Conservation (phyloP, 2,888 invertebrate genomes). For the Conchocele bisecta region DNA sequence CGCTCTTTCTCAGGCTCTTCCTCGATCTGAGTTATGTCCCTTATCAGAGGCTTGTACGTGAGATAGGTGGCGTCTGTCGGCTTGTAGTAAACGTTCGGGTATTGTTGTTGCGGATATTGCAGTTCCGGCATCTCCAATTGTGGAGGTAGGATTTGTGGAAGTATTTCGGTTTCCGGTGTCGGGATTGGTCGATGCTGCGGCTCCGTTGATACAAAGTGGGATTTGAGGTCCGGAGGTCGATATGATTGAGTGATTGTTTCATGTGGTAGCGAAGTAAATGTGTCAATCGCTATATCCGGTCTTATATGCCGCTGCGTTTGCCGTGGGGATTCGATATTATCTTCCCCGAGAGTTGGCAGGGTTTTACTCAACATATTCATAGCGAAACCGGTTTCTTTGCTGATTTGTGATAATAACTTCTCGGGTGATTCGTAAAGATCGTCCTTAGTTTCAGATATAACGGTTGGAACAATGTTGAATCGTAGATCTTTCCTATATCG, state of each 20-base stretch:
- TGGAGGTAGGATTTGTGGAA: background rate
- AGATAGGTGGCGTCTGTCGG: constrained; percentile 39
- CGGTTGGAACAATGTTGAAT: constrained; percentile 60
- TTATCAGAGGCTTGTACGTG: constrained; percentile 46
- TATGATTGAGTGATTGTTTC: background rate
- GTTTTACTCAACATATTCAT: constrained; percentile 15
- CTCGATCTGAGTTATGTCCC: constrained; percentile 53
- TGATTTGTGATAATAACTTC: constrained; percentile 46
- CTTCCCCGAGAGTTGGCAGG: background rate
- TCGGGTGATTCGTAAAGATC: constrained; percentile 50
- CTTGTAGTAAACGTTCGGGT: constrained; percentile 49
- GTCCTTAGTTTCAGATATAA: constrained; percentile 53
- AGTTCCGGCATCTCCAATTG: background rate
- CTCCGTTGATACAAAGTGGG: background rate
- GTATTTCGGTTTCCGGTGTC: background rate
- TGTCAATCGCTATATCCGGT: too few relatives aligned
- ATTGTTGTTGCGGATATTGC: background rate
- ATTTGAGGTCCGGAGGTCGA: background rate
- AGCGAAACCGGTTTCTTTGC: constrained; percentile 48
- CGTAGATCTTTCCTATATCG: constrained; percentile 62
- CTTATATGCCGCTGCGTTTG: background rate
- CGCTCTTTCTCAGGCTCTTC: constrained; percentile 55
- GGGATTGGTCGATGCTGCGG: too few relatives aligned
- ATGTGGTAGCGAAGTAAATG: too few relatives aligned
- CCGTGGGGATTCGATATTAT: background rate